Evolutionary conservation across 2,888 invertebrate genomes (phyloP), one percentile per base, ranked within the genome.

Genomic region (Catocala sponsa): DNA sequence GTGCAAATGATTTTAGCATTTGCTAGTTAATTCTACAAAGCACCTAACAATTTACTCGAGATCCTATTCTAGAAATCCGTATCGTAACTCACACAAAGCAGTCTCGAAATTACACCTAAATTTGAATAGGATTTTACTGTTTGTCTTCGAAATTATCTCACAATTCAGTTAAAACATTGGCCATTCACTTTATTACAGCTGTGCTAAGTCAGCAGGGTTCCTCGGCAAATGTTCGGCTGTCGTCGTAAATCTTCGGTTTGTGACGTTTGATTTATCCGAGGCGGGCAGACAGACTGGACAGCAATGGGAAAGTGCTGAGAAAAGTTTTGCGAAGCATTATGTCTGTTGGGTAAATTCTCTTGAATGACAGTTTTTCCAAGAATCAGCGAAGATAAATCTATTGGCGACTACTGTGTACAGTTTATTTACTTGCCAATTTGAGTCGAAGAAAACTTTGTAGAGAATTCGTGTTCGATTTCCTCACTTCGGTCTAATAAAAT

Each of bases 251-350:
- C 80, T 80, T 73, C 59, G 63, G 56, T 46, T 53, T 13, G 38
- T 66, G 79, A 70, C 78, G 59, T 75, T 78, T 79, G 81, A 84
- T 83, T 81, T 80, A 79, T 80, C 77, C 73, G 72, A 66, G 72
- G 66, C 68, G 72, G 78, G 52, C 56, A 56, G 69, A 60, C 63
- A 44, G 42, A 59, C 55, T 49, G 61, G 66, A 72, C 73, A 69
- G 62, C 57, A 56, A 71, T 54, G 55, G 59, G 56, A 76, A 63
- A 64, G 49, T 74, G 65, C 69, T 62, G 65, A 72, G 62, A 62
- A 72, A 55, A 59, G 55, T 47, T 74, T 70, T 61, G 56, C 52
- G 57, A 57, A 74, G 56, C 64, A 59, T 65, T 58, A 55, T 55
- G 51, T 62, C 13, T 41, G n/a, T 32, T 13, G 11, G 33, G 47